Percentiles rank a stretch among this genome's conserved stretches.
These are phyloP conservation scores for Dasypus novemcinctus DNA, from an alignment of 2,113 vertebrate genomes.

Conservation along the genomic window DNA sequence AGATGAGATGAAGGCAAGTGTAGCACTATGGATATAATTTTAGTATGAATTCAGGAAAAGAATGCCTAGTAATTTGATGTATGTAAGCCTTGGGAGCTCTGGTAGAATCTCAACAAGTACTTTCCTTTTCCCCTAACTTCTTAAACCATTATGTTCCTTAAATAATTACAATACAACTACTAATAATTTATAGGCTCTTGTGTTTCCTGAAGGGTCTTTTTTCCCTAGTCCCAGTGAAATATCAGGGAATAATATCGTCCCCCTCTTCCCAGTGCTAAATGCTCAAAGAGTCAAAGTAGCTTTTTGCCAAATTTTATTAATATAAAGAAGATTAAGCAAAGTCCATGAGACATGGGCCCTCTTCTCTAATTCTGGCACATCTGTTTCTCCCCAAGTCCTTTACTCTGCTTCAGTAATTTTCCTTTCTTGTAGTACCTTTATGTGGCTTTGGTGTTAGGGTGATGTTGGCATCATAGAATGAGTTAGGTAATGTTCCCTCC, in stretches of 20 bases:
- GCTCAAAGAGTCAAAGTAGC: not conserved
- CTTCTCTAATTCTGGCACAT: not conserved
- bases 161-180: not conserved
- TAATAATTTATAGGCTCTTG: not conserved
- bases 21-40: not conserved
- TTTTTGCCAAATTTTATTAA: not conserved
- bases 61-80: not conserved
- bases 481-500: too few species aligned
- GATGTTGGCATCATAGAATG: too few species aligned
- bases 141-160: not conserved
- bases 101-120: not conserved
- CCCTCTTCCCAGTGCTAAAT: not conserved
- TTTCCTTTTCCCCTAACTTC: not conserved
- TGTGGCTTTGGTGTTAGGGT: too few species aligned
- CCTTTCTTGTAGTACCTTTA: too few species aligned
- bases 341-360: not conserved
- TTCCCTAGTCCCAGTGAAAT: not conserved
- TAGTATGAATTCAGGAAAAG: conserved; percentile 25
- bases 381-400: not conserved
- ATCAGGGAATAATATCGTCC: not conserved
- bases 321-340: not conserved
- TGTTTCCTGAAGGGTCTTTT: not conserved
- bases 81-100: not conserved
- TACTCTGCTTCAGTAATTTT: not conserved
- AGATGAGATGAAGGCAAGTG: conserved; percentile 37